Percentiles rank a stretch among this genome's conserved stretches.
Evolutionary conservation across 2,888 invertebrate species (phyloP).

Genomic region (Sepiola atlantica): DNA sequence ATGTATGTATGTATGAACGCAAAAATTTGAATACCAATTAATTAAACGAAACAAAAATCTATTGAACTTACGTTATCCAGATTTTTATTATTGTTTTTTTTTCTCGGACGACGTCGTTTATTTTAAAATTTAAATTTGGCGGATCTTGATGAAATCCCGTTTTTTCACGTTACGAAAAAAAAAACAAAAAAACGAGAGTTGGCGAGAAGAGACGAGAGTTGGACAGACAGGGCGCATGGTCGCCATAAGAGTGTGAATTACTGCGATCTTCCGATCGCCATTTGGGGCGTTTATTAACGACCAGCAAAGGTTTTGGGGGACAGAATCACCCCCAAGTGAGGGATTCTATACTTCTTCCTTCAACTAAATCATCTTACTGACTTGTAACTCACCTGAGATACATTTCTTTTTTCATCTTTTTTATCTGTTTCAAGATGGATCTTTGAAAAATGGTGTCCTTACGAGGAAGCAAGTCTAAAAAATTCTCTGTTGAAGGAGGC

Average conservation of each 20-base stretch:
- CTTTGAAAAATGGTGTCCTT: constrained; percentile 45
- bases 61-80: background rate
- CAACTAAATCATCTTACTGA: background rate
- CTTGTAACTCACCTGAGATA: constrained; percentile 13
- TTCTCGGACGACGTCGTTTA: background rate
- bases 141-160: background rate
- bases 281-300: constrained; percentile 48
- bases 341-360: background rate
- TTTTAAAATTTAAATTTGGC: background rate
- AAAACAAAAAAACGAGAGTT: background rate
- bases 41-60: background rate
- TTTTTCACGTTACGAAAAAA: background rate
- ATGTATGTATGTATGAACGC: no score
- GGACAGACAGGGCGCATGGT: constrained; percentile 52
- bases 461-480: constrained; percentile 16
- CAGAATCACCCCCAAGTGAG: constrained; percentile 49
- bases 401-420: background rate
- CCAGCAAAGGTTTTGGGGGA: constrained; percentile 52
- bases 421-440: constrained; percentile 39
- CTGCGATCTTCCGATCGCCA: constrained; percentile 52
- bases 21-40: background rate
- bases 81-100: background rate
- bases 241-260: constrained; percentile 53
- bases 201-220: constrained; percentile 58
- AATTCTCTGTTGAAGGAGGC: constrained; percentile 39